A percentile compares a stretch with the other conserved stretches of the same genome.
These are phyloP conservation scores for Druceiella hillmani DNA, from an alignment of 2,888 invertebrate genomes.

Conservation along the genomic window DNA sequence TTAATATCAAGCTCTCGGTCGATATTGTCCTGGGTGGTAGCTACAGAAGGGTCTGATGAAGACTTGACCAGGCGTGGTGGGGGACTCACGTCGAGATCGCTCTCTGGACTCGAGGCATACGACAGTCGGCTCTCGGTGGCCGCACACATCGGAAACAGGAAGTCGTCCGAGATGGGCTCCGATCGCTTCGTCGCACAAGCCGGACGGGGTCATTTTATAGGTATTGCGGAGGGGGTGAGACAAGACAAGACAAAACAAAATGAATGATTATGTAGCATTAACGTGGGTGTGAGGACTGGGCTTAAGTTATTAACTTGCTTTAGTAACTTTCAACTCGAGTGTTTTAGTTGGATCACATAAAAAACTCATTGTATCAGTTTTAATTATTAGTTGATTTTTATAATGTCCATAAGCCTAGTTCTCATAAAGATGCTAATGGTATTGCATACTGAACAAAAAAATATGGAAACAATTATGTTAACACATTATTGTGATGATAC, in stretches of 20 bases:
- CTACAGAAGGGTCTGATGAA: conserved; percentile 92
- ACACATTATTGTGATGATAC: too few relatives aligned
- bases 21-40: conserved; percentile 85
- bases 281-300: not conserved
- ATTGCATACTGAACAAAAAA: too few relatives aligned
- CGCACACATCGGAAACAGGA: conserved; percentile 97
- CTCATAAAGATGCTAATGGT: too few relatives aligned
- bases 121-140: conserved; percentile 73
- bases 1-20: conserved; percentile 55
- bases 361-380: too few relatives aligned
- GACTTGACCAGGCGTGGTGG: conserved; percentile 72
- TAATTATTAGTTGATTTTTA: too few relatives aligned
- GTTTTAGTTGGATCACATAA: too few relatives aligned
- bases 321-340: too few relatives aligned
- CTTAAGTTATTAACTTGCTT: too few relatives aligned
- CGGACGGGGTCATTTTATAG: conserved; percentile 46
- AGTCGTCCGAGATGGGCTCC: conserved; percentile 95
- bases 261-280: conserved; percentile 42
- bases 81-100: conserved; percentile 74
- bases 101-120: conserved; percentile 94
- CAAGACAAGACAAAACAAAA: conserved; percentile 45
- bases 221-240: conserved; percentile 38
- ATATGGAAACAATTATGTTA: too few relatives aligned
- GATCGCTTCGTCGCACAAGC: conserved; percentile 66
- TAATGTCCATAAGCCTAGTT: too few relatives aligned